phyloP scores from a whole-genome alignment of 2,888 invertebrate species.

The Megamerina dolium region DNA sequence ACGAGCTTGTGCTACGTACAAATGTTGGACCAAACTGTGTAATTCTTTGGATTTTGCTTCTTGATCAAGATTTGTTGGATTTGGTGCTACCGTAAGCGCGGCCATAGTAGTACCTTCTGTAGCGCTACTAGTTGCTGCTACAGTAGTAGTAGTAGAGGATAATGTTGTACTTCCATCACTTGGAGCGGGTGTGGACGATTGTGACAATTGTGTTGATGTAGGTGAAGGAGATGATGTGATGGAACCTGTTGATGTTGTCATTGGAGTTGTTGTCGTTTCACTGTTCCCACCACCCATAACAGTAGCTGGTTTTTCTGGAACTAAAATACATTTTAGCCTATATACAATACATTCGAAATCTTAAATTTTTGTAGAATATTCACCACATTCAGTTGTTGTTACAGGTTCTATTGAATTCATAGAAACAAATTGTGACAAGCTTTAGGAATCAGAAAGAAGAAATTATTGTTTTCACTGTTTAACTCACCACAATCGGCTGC shows the following conservation, averaged over 20 bases:
- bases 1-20: slow-evolving; percentile 47
- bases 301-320: background rate
- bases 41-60: slow-evolving; percentile 27
- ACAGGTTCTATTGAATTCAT: background rate
- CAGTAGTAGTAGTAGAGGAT: background rate
- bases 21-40: slow-evolving; percentile 39
- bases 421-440: too few species aligned
- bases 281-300: background rate
- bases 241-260: background rate
- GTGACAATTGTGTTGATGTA: too few species aligned
- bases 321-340: too few species aligned
- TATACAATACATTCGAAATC: too few species aligned
- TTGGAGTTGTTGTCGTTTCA: slow-evolving; percentile 4
- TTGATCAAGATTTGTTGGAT: slow-evolving; percentile 1
- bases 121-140: background rate
- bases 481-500: too few species aligned
- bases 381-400: slow-evolving; percentile 17
- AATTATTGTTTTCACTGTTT: too few species aligned
- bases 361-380: slow-evolving; percentile 1
- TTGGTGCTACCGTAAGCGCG: background rate
- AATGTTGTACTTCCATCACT: background rate
- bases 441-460: too few species aligned
- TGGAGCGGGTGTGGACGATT: background rate
- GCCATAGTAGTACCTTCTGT: background rate
- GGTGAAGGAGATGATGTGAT: background rate